These are phyloP conservation scores for Drosophila pseudoananassae DNA, from an alignment of 1,140 invertebrate genomes.

Conservation along the genomic window DNA sequence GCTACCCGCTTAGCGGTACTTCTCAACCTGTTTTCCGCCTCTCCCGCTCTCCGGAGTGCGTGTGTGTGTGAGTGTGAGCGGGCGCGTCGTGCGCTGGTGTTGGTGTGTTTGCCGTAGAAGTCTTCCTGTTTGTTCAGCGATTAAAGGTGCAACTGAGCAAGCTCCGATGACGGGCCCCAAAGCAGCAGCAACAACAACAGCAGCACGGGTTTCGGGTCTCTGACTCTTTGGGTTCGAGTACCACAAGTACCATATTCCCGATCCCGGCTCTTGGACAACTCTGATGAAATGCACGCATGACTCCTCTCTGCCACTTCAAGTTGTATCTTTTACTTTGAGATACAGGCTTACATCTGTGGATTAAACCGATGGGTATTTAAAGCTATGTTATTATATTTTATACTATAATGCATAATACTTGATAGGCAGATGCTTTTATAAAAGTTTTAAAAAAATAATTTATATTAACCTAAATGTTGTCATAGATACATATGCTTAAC, in stretches of 20 bases:
- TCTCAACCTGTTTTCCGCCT: constrained; percentile 82
- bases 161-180: constrained; percentile 52
- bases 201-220: constrained; percentile 40
- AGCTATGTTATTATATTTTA: neutral
- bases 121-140: constrained; percentile 80
- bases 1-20: constrained; percentile 80
- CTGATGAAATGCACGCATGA: constrained; percentile 66
- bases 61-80: constrained; percentile 18
- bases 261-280: constrained; percentile 28
- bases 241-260: constrained; percentile 10
- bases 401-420: neutral
- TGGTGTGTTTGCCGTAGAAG: constrained; percentile 74
- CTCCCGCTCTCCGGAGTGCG: constrained; percentile 13
- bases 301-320: constrained; percentile 16
- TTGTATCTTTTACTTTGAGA: constrained; percentile 1
- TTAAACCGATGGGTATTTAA: neutral
- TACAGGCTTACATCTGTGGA: constrained; percentile 8
- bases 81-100: neutral
- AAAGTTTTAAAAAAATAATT: neutral
- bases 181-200: constrained; percentile 14
- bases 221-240: constrained; percentile 24
- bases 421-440: too few relatives aligned
- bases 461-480: neutral
- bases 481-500: neutral
- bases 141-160: constrained; percentile 71